Percentiles rank a stretch among this genome's conserved stretches.
phyloP scores from a whole-genome alignment of 1,140 invertebrate genomes.

The Chlorops oryzae region DNA sequence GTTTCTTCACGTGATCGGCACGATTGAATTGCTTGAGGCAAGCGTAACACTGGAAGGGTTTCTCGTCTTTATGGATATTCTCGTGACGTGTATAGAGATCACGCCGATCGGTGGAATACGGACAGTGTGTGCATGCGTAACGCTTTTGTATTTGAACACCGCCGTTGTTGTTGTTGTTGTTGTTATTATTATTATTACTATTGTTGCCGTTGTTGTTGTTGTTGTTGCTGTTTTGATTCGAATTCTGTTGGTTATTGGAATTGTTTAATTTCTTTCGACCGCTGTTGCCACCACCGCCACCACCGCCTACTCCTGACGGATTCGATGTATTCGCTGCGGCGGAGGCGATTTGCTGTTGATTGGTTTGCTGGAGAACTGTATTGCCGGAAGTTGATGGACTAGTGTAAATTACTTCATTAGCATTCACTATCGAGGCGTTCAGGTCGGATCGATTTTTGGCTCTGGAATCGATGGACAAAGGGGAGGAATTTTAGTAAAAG shows the following conservation, averaged over 20 bases:
- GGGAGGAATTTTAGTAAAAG: neutral
- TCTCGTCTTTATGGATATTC: constrained; percentile 90
- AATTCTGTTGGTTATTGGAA: constrained; percentile 24
- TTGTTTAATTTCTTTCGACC: constrained; percentile 27
- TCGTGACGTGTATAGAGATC: constrained; percentile 94
- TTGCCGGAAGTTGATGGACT: constrained; percentile 34
- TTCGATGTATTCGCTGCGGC: constrained; percentile 35
- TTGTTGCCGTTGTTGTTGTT: constrained; percentile 21
- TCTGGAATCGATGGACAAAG: constrained; percentile 17
- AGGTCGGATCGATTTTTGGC: constrained; percentile 36
- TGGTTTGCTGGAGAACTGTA: constrained; percentile 9
- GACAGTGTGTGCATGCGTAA: constrained; percentile 78
- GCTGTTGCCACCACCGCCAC: constrained; percentile 26
- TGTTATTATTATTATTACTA: constrained; percentile 8
- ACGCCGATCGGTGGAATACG: constrained; percentile 83
- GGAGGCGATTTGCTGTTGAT: constrained; percentile 28
- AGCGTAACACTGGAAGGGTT: constrained; percentile 87
- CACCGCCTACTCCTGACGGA: constrained; percentile 19
- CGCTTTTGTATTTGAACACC: constrained; percentile 55
- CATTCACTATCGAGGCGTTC: constrained; percentile 8
- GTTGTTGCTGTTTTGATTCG: constrained; percentile 23
- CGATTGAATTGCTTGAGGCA: constrained; percentile 88
- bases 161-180: constrained; percentile 20
- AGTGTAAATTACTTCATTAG: constrained; percentile 36
- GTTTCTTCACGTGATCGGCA: constrained; percentile 92